Evolutionary conservation across 2,113 vertebrate genomes (phyloP), one percentile per base, ranked within the genome.

Genomic region (Tragelaphus scriptus): DNA sequence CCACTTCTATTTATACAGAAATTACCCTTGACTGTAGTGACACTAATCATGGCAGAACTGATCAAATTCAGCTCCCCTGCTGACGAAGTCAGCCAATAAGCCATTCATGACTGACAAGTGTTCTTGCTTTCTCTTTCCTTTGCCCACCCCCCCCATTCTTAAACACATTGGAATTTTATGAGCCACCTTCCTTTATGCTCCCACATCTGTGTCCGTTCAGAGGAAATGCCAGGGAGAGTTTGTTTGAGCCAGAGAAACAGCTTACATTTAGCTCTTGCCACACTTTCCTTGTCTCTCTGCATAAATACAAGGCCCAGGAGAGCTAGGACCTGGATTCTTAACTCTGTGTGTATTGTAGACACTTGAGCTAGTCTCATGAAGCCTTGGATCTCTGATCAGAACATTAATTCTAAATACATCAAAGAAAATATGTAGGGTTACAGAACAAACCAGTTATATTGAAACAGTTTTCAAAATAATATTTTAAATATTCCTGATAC

Each of bases 11-110:
- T 99, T 98, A 98, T 98, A 98, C 91, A 86, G 51, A 98, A 98
- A 99, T 99, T 98, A 97, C 97, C 98, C 98, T 98, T 99, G 99
- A 98, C 99, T 99, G 97, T 10, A 0, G 96, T 98, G 98, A 98
- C 97, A 88, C 97, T 99, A 98, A 98, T 98, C 94, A 97, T 96
- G 92, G 97, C 0, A 56, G 98, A 98, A 98, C 97, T 94, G 65
- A 98, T 99, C 96, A 94, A 98, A 98, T 92, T 98, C 97, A 96
- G 98, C 97, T 98, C 98, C 98, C 98, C 97, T 97, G 77, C 96
- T 4, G 89, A 97, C 65, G 65, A 98, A 90, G 26, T 15, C 0
- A 25, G 97, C 98, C 98, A 98, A 82, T 92, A 98, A 98, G 97
- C 97, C 97, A 0, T 71, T 97, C 5, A 0, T 98, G 98, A 99